A percentile compares a stretch with the other conserved stretches of the same genome.
Conservation (phyloP, 1,140 invertebrate genomes). For the Aradophagus sp. region DNA sequence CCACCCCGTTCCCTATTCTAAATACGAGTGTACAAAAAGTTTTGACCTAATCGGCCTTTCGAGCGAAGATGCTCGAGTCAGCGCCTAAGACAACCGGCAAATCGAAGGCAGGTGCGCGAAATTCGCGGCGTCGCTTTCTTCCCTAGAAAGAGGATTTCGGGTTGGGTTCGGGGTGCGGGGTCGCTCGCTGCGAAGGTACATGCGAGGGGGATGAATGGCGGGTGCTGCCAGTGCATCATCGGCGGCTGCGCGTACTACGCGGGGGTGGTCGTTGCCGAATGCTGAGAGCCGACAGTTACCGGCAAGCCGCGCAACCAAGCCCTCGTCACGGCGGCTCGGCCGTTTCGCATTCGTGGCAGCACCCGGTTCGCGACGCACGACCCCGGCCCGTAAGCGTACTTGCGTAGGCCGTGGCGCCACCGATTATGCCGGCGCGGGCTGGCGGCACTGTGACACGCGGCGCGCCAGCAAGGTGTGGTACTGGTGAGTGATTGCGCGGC, state of each 20-base stretch:
- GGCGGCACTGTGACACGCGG: slow-evolving; percentile 5
- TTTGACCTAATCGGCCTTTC: no score
- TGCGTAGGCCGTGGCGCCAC: neutral
- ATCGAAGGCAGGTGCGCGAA: slow-evolving; percentile 31
- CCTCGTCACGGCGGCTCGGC: slow-evolving; percentile 10
- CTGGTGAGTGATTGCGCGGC: slow-evolving; percentile 35
- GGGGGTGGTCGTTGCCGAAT: slow-evolving; percentile 26
- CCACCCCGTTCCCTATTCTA: no score
- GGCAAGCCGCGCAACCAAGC: slow-evolving; percentile 49
- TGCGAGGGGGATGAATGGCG: slow-evolving; percentile 33
- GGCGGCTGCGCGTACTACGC: slow-evolving; percentile 46
- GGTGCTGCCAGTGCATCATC: slow-evolving; percentile 30
- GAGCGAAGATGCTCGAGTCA: no score
- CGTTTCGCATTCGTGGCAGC: neutral
- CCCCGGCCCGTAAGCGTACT: neutral
- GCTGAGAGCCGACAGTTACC: slow-evolving; percentile 54
- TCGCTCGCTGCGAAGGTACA: slow-evolving; percentile 20
- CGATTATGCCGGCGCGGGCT: slow-evolving; percentile 28
- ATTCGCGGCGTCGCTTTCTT: slow-evolving; percentile 19
- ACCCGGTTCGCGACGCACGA: slow-evolving; percentile 2
- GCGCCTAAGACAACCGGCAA: no score
- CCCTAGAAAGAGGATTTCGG: slow-evolving; percentile 12
- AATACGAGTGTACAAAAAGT: no score
- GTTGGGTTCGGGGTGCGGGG: neutral
- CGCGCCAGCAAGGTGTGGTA: slow-evolving; percentile 39